These are phyloP conservation scores for Gadopsis marmoratus DNA, from an alignment of 2,797 vertebrate genomes.

Conservation along the genomic window DNA sequence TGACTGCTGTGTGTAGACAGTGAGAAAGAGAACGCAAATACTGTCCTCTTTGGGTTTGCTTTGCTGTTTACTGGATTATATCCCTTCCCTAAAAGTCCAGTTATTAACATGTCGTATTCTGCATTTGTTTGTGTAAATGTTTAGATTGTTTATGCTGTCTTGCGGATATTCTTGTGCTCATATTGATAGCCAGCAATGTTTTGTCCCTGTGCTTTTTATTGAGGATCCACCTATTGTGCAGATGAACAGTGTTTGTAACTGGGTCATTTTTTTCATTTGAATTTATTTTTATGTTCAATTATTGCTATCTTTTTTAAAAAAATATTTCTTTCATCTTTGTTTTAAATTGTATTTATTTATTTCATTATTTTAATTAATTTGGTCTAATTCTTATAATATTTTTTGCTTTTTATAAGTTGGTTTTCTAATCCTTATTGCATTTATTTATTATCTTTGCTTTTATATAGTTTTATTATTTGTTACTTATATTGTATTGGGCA, in stretches of 20 bases:
- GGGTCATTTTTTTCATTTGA: not conserved
- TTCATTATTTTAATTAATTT: no score
- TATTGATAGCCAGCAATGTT: not conserved
- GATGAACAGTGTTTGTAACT: not conserved
- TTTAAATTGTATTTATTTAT: not conserved
- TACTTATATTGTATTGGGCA: no score
- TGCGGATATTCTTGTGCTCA: not conserved
- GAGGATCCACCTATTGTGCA: not conserved
- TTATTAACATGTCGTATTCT: not conserved
- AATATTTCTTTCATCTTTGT: not conserved
- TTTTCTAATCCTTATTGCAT: not conserved
- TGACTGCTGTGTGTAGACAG: conserved; percentile 37
- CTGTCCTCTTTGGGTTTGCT: conserved; percentile 43
- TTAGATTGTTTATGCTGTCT: not conserved
- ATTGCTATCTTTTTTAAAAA: not conserved
- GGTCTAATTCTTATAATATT: not conserved
- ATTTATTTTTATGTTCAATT: not conserved
- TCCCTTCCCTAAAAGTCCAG: not conserved
- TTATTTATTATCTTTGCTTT: not conserved
- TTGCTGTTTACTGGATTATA: conserved; percentile 27
- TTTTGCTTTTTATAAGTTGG: not conserved
- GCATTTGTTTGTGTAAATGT: not conserved
- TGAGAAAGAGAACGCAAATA: conserved; percentile 6
- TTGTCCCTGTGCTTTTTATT: not conserved
- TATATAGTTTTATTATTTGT: not conserved